Evolutionary conservation across 2,797 vertebrate species (phyloP), one percentile per base, ranked within the genome.

Genomic region (Aphelocoma californica): DNA sequence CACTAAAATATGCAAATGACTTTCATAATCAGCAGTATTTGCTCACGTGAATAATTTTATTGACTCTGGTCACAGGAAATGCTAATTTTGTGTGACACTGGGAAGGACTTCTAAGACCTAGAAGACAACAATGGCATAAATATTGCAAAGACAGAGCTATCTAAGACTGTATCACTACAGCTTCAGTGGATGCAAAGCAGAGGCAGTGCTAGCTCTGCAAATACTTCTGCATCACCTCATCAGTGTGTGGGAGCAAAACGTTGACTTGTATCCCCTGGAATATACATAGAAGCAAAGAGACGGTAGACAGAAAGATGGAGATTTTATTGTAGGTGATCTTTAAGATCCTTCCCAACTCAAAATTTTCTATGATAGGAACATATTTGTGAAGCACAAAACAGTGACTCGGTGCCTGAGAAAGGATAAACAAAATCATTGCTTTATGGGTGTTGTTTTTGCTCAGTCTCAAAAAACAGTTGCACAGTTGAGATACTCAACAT

Each of bases 101-200:
- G 61, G 73, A 91, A 93, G 18, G 31, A 83, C 40, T 96, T 85
- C 57, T 80, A 86, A 96, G 87, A 74, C 25, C 34, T 36, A 18
- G 44, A 70, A 83, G 67, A 81, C 58, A 96, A 50, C 19, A 87
- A 54, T 8, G 67, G 18, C 10, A 34, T 64, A 81, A 92, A 90
- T 82, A 81, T 40, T 80, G 53, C 61, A 54, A 67, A 81, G 83
- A 62, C 56, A 81, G 51, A 81, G 32, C 12, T 92, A 20, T 81
- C 51, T 79, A 29, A 26, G 58, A 12, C 14, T 32, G 10, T 15
- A 50, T 36, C 38, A 6, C 58, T 58, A 8, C 32, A 83, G 34
- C 13, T 51, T 78, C 34, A 28, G 31, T 24, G 29, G 24, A 87
- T 57, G 54, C 38, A 88, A 84, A 61, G 13, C 45, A 62, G n/a